Conservation (phyloP, 1,140 invertebrate genomes). For the Brachionus asplanchnoidis region DNA sequence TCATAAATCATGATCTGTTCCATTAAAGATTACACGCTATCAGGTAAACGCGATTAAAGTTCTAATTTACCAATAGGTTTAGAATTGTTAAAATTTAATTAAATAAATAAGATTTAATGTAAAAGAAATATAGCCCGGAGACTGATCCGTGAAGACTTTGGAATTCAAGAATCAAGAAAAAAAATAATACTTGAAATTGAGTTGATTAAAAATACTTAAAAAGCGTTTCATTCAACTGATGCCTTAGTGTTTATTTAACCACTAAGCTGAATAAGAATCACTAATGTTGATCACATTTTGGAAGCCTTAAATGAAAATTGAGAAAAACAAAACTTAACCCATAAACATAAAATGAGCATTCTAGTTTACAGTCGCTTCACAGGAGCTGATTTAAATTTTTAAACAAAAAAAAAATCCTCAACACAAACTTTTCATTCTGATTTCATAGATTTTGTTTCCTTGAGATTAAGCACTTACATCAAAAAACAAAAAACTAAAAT, state of each 20-base stretch:
- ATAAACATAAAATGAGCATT: background rate
- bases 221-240: background rate
- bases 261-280: background rate
- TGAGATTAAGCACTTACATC: background rate
- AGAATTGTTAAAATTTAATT: background rate
- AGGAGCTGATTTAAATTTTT: background rate
- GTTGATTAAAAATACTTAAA: background rate
- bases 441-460: background rate
- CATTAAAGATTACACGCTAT: background rate
- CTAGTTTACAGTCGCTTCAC: background rate
- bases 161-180: background rate
- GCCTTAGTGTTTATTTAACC: background rate
- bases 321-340: constrained; percentile 1
- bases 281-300: background rate
- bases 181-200: background rate
- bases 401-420: background rate
- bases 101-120: background rate
- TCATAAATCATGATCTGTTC: background rate
- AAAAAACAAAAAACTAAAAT: background rate
- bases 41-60: background rate
- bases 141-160: background rate
- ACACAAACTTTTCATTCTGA: background rate
- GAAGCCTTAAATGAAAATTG: background rate
- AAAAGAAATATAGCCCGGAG: background rate
- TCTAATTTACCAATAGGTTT: background rate